Percentiles rank a stretch among this genome's conserved stretches.
These are phyloP conservation scores for Myxocyprinus asiaticus DNA, from an alignment of 2,113 vertebrate genomes.

Conservation along the genomic window DNA sequence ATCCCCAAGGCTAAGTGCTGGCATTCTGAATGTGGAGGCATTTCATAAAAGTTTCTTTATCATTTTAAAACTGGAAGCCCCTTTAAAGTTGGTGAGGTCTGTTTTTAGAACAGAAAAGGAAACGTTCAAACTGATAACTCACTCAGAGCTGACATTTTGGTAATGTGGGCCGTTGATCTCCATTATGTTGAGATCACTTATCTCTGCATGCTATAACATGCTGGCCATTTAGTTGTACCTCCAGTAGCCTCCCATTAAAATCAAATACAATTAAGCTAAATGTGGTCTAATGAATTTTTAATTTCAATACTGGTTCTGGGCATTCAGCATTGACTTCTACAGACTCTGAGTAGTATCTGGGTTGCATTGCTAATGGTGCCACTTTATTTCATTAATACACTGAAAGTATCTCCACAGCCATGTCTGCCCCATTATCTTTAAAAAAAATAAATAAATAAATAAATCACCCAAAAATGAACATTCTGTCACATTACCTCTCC, in stretches of 20 bases:
- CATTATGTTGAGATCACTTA: conserved; percentile 46
- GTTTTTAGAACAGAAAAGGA: not conserved
- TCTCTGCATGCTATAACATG: conserved; percentile 33
- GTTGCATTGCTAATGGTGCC: not conserved
- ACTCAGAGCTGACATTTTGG: not conserved
- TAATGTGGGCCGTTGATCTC: conserved; percentile 45
- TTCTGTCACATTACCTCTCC: too few relatives aligned
- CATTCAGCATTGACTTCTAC: conserved; percentile 57
- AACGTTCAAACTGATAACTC: not conserved
- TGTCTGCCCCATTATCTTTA: not conserved
- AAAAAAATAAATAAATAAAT: not conserved
- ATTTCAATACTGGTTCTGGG: conserved; percentile 59
- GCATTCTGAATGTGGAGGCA: too few relatives aligned
- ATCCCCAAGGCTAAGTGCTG: too few relatives aligned
- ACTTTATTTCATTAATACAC: conserved; percentile 13
- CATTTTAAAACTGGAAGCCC: too few relatives aligned
- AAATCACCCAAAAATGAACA: too few relatives aligned
- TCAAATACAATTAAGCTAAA: conserved; percentile 65
- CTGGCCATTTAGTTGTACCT: conserved; percentile 49
- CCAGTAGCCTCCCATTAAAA: conserved; percentile 56
- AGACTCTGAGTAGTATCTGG: conserved; percentile 40
- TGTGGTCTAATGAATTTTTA: conserved; percentile 68
- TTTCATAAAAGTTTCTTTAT: too few relatives aligned
- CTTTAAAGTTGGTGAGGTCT: too few relatives aligned
- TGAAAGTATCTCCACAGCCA: not conserved